A percentile compares a stretch with the other conserved stretches of the same genome.
Conservation (phyloP, 2,888 invertebrate genomes). For the Megaustenia siamemsis region DNA sequence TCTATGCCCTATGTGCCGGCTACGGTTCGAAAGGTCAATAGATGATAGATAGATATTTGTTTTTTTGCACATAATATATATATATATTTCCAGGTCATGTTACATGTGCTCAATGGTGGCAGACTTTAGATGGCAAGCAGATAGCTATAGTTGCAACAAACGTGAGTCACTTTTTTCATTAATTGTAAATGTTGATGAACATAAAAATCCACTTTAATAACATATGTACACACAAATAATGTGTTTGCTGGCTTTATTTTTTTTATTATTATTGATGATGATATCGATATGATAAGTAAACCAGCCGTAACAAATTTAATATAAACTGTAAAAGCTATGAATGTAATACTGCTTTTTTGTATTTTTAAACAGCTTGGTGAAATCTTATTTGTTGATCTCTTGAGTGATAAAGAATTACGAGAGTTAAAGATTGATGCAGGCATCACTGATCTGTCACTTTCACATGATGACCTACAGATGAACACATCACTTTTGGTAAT, state of each 20-base stretch:
- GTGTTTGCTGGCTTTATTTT: too few species aligned
- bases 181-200: not conserved
- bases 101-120: conserved; percentile 88
- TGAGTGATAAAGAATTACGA: conserved; percentile 85
- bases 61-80: too few species aligned
- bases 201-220: too few species aligned
- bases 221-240: too few species aligned
- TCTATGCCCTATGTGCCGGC: too few species aligned
- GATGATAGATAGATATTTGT: too few species aligned
- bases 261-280: too few species aligned
- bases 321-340: too few species aligned
- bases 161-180: conserved; percentile 60
- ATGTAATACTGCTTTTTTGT: too few species aligned
- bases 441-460: conserved; percentile 85
- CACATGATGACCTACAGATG: conserved; percentile 85
- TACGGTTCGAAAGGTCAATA: too few species aligned
- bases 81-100: conserved; percentile 78
- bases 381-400: conserved; percentile 86
- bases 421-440: conserved; percentile 84
- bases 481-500: conserved; percentile 76
- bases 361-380: conserved; percentile 81
- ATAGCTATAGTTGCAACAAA: conserved; percentile 78
- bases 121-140: conserved; percentile 85
- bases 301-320: too few species aligned
- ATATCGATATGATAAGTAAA: too few species aligned